A percentile compares a stretch with the other conserved stretches of the same genome.
Evolutionary conservation across 1,140 invertebrate species (phyloP).

Genomic region (Plodia interpunctella): DNA sequence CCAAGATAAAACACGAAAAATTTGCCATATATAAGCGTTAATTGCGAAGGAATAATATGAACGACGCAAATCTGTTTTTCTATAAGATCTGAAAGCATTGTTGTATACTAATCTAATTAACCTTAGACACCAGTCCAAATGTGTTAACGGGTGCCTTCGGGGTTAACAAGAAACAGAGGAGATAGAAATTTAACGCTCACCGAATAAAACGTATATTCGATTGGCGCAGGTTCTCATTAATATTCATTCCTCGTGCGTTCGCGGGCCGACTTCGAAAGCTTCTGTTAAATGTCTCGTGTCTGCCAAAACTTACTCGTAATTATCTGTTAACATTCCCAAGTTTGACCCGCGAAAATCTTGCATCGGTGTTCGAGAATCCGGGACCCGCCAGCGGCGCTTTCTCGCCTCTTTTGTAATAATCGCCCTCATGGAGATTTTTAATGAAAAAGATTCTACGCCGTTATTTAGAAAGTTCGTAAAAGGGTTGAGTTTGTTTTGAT

Average conservation of each 20-base stretch:
- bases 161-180: constrained; percentile 19
- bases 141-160: constrained; percentile 62
- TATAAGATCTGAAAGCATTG: constrained; percentile 44
- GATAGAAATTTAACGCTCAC: constrained; percentile 32
- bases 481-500: constrained; percentile 73
- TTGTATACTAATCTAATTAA: constrained; percentile 69
- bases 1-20: background rate
- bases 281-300: constrained; percentile 75
- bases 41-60: background rate
- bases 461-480: constrained; percentile 72
- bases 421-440: constrained; percentile 71
- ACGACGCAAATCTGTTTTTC: constrained; percentile 33
- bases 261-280: constrained; percentile 67
- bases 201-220: constrained; percentile 40
- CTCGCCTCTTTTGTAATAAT: constrained; percentile 60
- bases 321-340: constrained; percentile 76
- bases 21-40: background rate
- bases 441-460: constrained; percentile 72
- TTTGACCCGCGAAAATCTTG: constrained; percentile 70
- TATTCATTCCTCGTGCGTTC: constrained; percentile 61
- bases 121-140: constrained; percentile 71
- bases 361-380: constrained; percentile 28
- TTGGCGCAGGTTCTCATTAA: constrained; percentile 52
- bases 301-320: constrained; percentile 73
- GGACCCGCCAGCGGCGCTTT: constrained; percentile 45